These are phyloP conservation scores for Syrrhaptes paradoxus DNA, from an alignment of 2,113 vertebrate genomes.

Conservation along the genomic window DNA sequence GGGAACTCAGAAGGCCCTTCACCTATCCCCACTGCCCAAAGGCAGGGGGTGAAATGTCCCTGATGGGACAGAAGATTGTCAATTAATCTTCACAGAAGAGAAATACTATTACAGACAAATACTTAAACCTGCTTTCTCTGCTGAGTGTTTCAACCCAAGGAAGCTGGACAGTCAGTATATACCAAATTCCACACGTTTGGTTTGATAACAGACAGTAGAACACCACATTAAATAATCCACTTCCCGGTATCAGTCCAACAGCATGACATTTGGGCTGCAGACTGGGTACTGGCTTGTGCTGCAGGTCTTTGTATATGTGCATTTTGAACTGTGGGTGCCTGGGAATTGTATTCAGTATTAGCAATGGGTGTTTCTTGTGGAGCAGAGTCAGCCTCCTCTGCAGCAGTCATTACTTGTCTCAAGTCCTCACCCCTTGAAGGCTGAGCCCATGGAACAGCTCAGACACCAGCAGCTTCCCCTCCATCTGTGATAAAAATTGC, in stretches of 20 bases:
- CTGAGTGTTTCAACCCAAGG: not conserved
- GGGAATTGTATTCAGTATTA: not conserved
- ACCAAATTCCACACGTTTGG: not conserved
- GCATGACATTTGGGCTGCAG: not conserved
- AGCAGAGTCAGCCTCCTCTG: not conserved
- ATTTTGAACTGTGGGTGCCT: not conserved
- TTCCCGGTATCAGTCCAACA: not conserved
- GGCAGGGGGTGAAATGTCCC: not conserved
- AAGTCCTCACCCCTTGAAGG: not conserved
- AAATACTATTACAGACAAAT: not conserved
- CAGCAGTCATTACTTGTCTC: not conserved
- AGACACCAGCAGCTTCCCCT: not conserved
- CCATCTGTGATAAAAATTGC: not conserved
- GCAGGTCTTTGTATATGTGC: not conserved
- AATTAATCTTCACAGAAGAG: not conserved
- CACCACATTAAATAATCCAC: not conserved
- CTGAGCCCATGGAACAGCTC: not conserved
- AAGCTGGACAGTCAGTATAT: not conserved
- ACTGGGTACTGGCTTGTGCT: not conserved
- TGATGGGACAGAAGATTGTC: fast-evolving
- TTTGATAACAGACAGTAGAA: not conserved
- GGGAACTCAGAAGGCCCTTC: not conserved
- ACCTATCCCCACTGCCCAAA: not conserved
- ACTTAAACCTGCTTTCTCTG: not conserved
- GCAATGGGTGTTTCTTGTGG: not conserved